A percentile compares a stretch with the other conserved stretches of the same genome.
These are phyloP conservation scores for Mystacornis crossleyi DNA, from an alignment of 2,113 vertebrate genomes.

Conservation along the genomic window DNA sequence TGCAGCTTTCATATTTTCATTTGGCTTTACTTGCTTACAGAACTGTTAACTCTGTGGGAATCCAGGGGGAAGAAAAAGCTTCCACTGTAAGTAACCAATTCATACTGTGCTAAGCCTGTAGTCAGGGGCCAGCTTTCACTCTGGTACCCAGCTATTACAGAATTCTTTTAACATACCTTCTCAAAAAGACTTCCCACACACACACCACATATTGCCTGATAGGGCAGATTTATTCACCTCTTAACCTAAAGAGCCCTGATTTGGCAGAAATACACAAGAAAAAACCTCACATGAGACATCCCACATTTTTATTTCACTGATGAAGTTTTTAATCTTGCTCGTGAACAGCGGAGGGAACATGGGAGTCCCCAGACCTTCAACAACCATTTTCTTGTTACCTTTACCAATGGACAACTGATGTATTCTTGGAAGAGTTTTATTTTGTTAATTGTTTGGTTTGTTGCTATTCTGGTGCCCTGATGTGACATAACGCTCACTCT, in stretches of 20 bases:
- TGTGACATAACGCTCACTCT: not conserved
- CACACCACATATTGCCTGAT: fast-evolving
- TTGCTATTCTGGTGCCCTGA: not conserved
- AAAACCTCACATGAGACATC: not conserved
- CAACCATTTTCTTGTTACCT: not conserved
- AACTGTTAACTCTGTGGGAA: not conserved
- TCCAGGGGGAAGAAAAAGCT: not conserved
- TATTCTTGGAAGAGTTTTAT: not conserved
- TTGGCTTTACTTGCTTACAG: not conserved
- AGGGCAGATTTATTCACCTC: not conserved
- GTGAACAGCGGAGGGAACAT: not conserved
- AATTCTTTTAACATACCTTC: not conserved
- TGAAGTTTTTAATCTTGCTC: not conserved
- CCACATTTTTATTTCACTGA: not conserved
- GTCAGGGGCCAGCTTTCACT: not conserved
- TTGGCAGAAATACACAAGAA: not conserved
- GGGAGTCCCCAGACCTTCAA: not conserved
- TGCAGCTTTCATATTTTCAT: not conserved
- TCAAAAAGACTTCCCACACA: not conserved
- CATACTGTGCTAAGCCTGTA: not conserved
- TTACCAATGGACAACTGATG: not conserved
- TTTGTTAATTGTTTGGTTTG: not conserved
- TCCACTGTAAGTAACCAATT: not conserved
- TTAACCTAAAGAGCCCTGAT: not conserved
- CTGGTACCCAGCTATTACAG: not conserved